Evolutionary conservation across 2,113 vertebrate species (phyloP), one percentile per base, ranked within the genome.

Genomic region (Grantiella picta): DNA sequence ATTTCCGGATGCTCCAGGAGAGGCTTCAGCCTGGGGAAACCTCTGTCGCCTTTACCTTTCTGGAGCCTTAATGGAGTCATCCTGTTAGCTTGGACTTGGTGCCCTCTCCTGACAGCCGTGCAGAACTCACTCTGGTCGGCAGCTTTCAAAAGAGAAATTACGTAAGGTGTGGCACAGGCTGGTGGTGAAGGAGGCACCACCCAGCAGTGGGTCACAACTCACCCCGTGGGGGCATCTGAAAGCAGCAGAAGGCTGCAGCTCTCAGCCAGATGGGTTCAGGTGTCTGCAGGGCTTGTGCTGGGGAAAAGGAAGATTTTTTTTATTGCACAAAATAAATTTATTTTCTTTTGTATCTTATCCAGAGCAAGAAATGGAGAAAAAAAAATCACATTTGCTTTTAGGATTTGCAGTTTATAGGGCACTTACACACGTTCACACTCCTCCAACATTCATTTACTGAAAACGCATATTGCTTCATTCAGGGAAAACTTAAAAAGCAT

Each of bases 31-130:
- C 23, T 12, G 54, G 42, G 24, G 19, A 54, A 72, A 13, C 9
- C 5, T 23, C 28, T 10, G 7, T 3, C 10, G 18, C 33, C 10
- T 71, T 72, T 9, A 3, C 38, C 12, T 16, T n/a, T 22, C 12
- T 29, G 53, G 15, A 65, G 20, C 71, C 54, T 38, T 6, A 28
- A 38, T 0, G 9, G 38, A 54, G 57, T 22, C 61, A 8, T 17
- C 6, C 23, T 13, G n/a, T 79, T 52, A 27, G 57, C 92, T 93
- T 57, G 71, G 70, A 35, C 78, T 17, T 90, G 76, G 79, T 92
- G 96, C 95, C 95, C 92, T 92, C 96, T 95, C 50, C 92, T 53
- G 96, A 76, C 88, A 40, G 53, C 25, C 10, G 8, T 3, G 25
- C 84, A 77, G 75, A 88, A 14, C 78, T 87, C 68, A 2, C 35